Evolutionary conservation across 2,113 vertebrate genomes (phyloP).

Genomic region (Anseranas semipalmata): DNA sequence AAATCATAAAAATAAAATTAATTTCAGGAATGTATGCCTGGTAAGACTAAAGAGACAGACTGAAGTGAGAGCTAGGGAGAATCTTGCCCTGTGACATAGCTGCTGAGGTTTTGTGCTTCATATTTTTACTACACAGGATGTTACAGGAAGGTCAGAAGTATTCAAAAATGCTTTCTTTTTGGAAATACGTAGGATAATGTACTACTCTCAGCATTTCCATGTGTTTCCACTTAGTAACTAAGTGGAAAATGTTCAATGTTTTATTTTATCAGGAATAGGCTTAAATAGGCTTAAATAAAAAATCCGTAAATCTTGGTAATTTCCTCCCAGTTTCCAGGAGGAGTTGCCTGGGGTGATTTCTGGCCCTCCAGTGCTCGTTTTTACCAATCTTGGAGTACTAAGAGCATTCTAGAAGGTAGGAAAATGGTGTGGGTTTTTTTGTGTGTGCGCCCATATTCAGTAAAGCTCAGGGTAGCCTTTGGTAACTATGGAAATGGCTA

Average conservation of each 20-base stretch:
- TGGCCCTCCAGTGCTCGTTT: rapidly evolving
- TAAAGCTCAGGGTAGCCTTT: background rate
- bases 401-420: rapidly evolving
- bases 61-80: too few species aligned
- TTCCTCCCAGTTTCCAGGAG: background rate
- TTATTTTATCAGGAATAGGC: background rate
- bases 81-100: background rate
- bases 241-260: background rate
- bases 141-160: background rate
- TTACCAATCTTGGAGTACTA: rapidly evolving
- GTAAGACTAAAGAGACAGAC: background rate
- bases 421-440: rapidly evolving
- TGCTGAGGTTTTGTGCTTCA: background rate
- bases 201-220: background rate
- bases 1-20: background rate
- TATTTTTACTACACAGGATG: background rate
- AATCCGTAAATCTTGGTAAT: background rate
- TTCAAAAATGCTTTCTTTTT: background rate
- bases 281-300: background rate
- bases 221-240: background rate
- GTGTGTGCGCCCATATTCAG: rapidly evolving
- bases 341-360: background rate
- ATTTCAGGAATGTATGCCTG: background rate
- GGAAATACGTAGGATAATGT: background rate
- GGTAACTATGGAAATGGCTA: rapidly evolving